These are phyloP conservation scores for Decapterus maruadsi DNA, from an alignment of 2,797 vertebrate genomes.

Conservation along the genomic window DNA sequence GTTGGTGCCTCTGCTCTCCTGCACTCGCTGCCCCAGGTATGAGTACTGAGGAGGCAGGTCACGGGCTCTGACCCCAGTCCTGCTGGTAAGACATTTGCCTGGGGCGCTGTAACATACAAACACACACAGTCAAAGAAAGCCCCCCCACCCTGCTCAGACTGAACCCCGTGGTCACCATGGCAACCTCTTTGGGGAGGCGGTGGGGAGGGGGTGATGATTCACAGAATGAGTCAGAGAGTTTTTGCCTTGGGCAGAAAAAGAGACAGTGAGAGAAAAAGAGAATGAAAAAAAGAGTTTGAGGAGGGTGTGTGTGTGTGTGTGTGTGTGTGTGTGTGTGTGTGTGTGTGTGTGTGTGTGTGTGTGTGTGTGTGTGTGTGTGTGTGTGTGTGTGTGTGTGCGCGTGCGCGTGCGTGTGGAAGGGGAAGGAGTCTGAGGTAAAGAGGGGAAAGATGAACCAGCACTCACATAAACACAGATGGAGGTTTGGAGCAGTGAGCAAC, in stretches of 20 bases:
- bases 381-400: slow-evolving; percentile 34
- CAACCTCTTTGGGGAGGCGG: slow-evolving; percentile 61
- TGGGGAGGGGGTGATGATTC: slow-evolving; percentile 64
- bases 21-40: slow-evolving; percentile 41
- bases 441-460: slow-evolving; percentile 51
- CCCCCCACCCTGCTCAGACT: slow-evolving; percentile 49
- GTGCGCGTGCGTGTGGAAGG: slow-evolving; percentile 20
- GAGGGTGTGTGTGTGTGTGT: slow-evolving; percentile 45
- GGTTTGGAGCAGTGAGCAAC: slow-evolving; percentile 30
- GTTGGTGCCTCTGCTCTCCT: slow-evolving; percentile 7
- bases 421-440: slow-evolving; percentile 49
- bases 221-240: slow-evolving; percentile 82
- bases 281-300: slow-evolving; percentile 52
- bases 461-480: slow-evolving; percentile 38
- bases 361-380: too few species aligned
- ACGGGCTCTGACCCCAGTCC: slow-evolving; percentile 65
- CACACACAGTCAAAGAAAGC: slow-evolving; percentile 33
- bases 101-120: slow-evolving; percentile 61
- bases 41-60: slow-evolving; percentile 62
- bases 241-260: slow-evolving; percentile 79
- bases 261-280: slow-evolving; percentile 61
- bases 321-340: too few species aligned
- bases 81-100: slow-evolving; percentile 63
- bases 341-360: slow-evolving; percentile 37
- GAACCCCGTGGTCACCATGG: slow-evolving; percentile 75